Evolutionary conservation across 2,113 vertebrate genomes (phyloP).

Genomic region (Dicrurus megarhynchus): DNA sequence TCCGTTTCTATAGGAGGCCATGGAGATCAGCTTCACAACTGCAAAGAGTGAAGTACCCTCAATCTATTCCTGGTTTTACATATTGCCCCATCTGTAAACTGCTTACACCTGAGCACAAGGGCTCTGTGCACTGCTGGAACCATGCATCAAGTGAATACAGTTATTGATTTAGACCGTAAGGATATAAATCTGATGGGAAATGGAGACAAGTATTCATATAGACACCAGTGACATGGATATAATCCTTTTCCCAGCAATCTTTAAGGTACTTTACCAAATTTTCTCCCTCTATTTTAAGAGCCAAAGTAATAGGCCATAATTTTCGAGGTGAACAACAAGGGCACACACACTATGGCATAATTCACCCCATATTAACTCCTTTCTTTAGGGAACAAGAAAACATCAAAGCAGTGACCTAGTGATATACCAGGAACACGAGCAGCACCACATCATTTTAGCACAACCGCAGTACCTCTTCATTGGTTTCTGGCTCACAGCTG

Average conservation of each 20-base stretch:
- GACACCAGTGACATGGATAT: neutral
- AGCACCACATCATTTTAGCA: neutral
- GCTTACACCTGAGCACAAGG: neutral
- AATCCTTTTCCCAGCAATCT: neutral
- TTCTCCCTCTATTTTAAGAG: neutral
- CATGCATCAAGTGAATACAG: neutral
- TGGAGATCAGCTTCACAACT: neutral
- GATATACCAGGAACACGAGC: neutral
- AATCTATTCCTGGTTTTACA: fast-evolving
- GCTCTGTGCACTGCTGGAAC: neutral
- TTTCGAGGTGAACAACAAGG: neutral
- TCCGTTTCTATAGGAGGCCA: neutral
- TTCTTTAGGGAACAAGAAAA: neutral
- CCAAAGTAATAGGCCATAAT: neutral
- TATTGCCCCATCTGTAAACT: neutral
- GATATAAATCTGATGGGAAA: neutral
- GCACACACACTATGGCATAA: neutral
- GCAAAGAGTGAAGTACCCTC: neutral
- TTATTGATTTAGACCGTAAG: neutral
- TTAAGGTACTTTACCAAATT: neutral
- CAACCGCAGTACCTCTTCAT: neutral
- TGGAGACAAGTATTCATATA: neutral
- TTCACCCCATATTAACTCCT: neutral
- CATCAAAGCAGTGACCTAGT: neutral
- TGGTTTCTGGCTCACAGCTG: neutral